Base-by-base conservation (phyloP, 2,888 invertebrate species). In the Ophraella communa region DNA sequence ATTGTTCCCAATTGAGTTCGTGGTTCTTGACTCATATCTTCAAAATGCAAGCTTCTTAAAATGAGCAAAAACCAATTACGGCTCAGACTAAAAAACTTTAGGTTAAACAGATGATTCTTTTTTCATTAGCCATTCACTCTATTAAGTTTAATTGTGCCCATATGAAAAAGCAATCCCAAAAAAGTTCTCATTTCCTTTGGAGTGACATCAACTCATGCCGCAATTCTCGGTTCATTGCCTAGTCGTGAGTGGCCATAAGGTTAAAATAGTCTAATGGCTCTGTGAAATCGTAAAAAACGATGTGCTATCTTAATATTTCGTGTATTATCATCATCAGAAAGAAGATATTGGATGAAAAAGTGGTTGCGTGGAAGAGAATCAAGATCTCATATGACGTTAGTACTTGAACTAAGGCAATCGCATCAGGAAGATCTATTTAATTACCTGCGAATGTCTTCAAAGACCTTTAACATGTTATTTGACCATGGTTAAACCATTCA, bases 131-230 rank as follows among this genome's bases (percentile, higher is more conserved):
- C 80, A 5, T 73, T 66, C 5, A 78, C 57, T 44, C 77, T 64
- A 35, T 77, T 78, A 20, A 79, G 51, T 42, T 68, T 66, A 20
- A 80, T 77, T 27, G 76, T 77, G 18, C 79, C 80, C 65, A 77
- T 80, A 67, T 81, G 78, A 53, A 80, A 73, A 7, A 81, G 56
- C n/a, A 81, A 65, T 27, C 80, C 80, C 3, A 81, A 44, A 73
- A 81, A 80, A 64, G 68, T 75, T 62, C 70, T 61, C 14, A 80
- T 65, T 70, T 79, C 72, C 1, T 11, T 61, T 14, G 35, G 24
- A 23, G 72, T 73, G 33, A 79, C 57, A 52, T 74, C 69, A 69
- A 74, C 74, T 76, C 77, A 79, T 14, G 54, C 47, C 33, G 68
- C 64, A 65, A 73, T 70, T 69, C 73, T 68, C 10, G 75, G 71